Conservation (phyloP, 2,113 vertebrate genomes). For the Aphyosemion australe region DNA sequence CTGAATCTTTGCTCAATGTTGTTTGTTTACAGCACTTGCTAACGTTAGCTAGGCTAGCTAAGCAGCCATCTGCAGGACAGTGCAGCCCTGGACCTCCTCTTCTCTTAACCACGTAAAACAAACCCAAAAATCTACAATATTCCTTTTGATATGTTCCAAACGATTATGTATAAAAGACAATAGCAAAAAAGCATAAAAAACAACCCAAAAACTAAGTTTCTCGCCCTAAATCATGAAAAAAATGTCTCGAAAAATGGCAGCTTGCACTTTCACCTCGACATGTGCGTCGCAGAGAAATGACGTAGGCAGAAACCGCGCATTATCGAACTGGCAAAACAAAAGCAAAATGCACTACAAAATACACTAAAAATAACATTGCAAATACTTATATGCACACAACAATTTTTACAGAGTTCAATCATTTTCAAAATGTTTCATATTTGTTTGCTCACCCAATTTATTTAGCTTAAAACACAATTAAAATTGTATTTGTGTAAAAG, state of each 20-base stretch:
- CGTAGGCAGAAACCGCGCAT: slow-evolving; percentile 14
- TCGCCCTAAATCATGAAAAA: slow-evolving; percentile 35
- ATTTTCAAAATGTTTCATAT: too few species aligned
- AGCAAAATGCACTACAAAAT: too few species aligned
- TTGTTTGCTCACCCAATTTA: too few species aligned
- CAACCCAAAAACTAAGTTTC: slow-evolving; percentile 17
- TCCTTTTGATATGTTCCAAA: background rate
- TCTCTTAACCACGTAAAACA: background rate
- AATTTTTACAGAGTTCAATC: too few species aligned
- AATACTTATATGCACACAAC: too few species aligned
- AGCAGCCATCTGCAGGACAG: slow-evolving; percentile 46
- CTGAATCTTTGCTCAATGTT: slow-evolving; percentile 7
- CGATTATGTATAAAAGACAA: background rate
- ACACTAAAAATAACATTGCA: too few species aligned
- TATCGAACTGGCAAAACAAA: background rate
- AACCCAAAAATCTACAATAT: background rate
- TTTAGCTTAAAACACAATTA: too few species aligned
- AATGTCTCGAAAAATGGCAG: slow-evolving; percentile 69
- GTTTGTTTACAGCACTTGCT: slow-evolving; percentile 75
- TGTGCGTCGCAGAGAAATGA: slow-evolving; percentile 67
- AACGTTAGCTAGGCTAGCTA: slow-evolving; percentile 52
- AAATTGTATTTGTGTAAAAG: too few species aligned
- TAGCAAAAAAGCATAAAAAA: background rate
- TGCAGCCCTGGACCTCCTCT: slow-evolving; percentile 6
- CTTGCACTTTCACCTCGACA: slow-evolving; percentile 68